Base-by-base conservation (phyloP, 2,888 invertebrate genomes). In the Tipula lateralis region DNA sequence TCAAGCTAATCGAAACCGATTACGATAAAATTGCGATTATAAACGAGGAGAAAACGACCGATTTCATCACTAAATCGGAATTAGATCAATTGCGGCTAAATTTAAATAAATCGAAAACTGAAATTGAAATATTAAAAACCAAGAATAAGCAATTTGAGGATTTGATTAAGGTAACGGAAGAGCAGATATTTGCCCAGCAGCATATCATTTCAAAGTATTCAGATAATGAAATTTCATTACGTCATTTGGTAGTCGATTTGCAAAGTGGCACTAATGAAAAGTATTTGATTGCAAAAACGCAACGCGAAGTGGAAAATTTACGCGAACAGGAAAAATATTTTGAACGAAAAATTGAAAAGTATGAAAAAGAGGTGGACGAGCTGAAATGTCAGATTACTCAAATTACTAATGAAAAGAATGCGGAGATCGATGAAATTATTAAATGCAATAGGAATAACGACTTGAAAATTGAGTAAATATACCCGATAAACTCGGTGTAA, bases 161-260 rank as follows among this genome's bases (percentile, higher is more conserved):
- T 81, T 13, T 85, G 2, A 12, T 83, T 9, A 81, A 82, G 29
- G 84, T 85, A 7, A 34, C 83, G 12, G 85, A 85, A 83, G 84
- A 85, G 2, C 90, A 87, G 87, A 88, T 90, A 4, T 87, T 87
- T 84, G 88, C 89, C 0, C 90, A 90, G 84, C 90, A 91, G 84
- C 88, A 87, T 80, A 85, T 89, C 24, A 87, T 90, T 13, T 89
- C 88, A 34, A 89, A 90, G 84, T 88, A 89, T 32, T 89, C 90
- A 0, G 90, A 90, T 85, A 90, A 89, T 84, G 90, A 90, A 84
- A 89, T 90, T 4, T 88, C 87, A 50, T 83, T 90, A 83, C 87
- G 90, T 1, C 90, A 90, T 86, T 86, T 90, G 39, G 89, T 90
- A 81, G 90, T 90, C 1, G 90, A 90, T 87, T 86, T 90, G 6